Conservation (phyloP, 2,113 vertebrate genomes). For the Anguilla japonica region DNA sequence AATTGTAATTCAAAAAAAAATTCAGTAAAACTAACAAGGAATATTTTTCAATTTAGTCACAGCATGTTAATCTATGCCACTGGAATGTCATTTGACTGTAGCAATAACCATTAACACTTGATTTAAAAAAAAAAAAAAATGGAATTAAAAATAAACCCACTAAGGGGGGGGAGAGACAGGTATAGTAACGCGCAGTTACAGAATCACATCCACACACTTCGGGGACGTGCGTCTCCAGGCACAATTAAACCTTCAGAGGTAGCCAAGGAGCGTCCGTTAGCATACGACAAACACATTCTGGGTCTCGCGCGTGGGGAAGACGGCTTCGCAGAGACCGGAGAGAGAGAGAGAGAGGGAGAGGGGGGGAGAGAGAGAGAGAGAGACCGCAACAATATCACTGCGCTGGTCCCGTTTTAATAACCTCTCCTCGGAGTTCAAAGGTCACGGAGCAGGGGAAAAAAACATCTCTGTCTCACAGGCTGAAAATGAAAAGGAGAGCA, state of each 20-base stretch:
- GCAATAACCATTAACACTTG: slow-evolving; percentile 15
- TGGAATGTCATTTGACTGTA: slow-evolving; percentile 5
- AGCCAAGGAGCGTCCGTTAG: slow-evolving; percentile 74
- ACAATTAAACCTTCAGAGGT: slow-evolving; percentile 26
- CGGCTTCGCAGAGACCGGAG: slow-evolving; percentile 55
- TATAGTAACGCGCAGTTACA: neutral
- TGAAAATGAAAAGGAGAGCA: slow-evolving; percentile 74
- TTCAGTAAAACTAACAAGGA: neutral
- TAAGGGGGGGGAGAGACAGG: neutral
- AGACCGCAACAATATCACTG: slow-evolving; percentile 63
- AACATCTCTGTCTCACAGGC: slow-evolving; percentile 65
- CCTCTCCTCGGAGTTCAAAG: slow-evolving; percentile 74
- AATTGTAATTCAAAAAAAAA: neutral
- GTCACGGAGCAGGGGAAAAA: slow-evolving; percentile 67
- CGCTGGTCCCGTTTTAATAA: slow-evolving; percentile 69
- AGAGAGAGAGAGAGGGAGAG: neutral
- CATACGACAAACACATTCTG: slow-evolving; percentile 54
- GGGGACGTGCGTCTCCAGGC: slow-evolving; percentile 61
- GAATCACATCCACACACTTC: neutral
- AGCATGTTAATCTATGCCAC: neutral
- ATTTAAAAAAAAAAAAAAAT: slow-evolving; percentile 17
- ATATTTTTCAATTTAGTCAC: slow-evolving; percentile 11
- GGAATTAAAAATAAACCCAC: slow-evolving; percentile 51
- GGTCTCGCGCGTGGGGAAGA: slow-evolving; percentile 55
- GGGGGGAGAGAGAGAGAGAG: neutral